These are phyloP conservation scores for Lasioglossum marginatum DNA, from an alignment of 2,888 invertebrate species.

Conservation along the genomic window DNA sequence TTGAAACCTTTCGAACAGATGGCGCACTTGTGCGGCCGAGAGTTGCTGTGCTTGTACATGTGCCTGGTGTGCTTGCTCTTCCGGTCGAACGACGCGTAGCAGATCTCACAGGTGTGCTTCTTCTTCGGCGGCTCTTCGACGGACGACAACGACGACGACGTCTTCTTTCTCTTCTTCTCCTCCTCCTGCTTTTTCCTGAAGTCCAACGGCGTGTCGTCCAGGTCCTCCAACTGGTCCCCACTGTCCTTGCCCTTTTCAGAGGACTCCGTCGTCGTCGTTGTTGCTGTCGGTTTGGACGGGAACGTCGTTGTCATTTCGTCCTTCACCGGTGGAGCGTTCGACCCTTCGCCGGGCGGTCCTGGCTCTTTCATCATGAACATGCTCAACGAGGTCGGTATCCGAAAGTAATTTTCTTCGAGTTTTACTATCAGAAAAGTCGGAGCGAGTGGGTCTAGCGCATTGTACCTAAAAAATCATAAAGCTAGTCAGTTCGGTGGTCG, in stretches of 20 bases:
- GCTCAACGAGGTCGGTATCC: conserved; percentile 78
- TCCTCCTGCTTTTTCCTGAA: conserved; percentile 65
- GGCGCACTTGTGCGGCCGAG: conserved; percentile 78
- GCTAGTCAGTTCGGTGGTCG: conserved; percentile 68
- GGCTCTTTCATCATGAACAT: conserved; percentile 79
- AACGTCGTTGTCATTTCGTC: not conserved
- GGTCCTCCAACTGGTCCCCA: conserved; percentile 62
- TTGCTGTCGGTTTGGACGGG: not conserved
- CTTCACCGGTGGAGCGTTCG: conserved; percentile 9
- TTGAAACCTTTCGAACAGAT: conserved; percentile 80
- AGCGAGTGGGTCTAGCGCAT: conserved; percentile 77
- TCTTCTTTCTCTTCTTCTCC: conserved; percentile 21
- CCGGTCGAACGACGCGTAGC: conserved; percentile 75
- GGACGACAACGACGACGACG: not conserved
- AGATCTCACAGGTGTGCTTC: conserved; percentile 78
- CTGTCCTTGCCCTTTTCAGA: conserved; percentile 12
- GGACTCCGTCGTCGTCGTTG: not conserved
- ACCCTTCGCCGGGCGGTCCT: conserved; percentile 56
- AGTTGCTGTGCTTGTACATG: conserved; percentile 79
- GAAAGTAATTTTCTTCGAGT: conserved; percentile 80
- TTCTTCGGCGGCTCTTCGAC: conserved; percentile 47
- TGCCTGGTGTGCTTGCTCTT: conserved; percentile 78
- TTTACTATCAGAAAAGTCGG: conserved; percentile 79
- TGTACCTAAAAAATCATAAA: conserved; percentile 80
- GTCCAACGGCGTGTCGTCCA: conserved; percentile 74